A percentile compares a stretch with the other conserved stretches of the same genome.
These are phyloP conservation scores for Atta texana DNA, from an alignment of 1,140 invertebrate species.

Conservation along the genomic window DNA sequence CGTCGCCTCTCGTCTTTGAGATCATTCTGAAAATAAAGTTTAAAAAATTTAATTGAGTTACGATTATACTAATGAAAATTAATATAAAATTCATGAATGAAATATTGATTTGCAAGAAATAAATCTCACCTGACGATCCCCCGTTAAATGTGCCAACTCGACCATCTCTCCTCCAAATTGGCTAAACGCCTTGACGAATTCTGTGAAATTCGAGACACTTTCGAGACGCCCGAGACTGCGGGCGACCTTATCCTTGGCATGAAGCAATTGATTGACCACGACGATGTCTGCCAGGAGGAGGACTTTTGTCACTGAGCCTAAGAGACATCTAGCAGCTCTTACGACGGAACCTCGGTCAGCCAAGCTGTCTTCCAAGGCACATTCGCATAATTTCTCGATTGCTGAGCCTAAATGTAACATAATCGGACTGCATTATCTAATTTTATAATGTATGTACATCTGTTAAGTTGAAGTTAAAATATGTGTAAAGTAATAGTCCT, in stretches of 20 bases:
- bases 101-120: neutral
- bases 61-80: neutral
- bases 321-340: conserved; percentile 95
- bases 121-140: conserved; percentile 85
- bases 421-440: neutral
- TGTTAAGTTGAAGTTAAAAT: neutral
- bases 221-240: conserved; percentile 95
- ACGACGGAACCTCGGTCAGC: conserved; percentile 93
- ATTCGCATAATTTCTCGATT: conserved; percentile 95
- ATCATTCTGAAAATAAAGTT: conserved; percentile 89
- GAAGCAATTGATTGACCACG: conserved; percentile 97
- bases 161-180: conserved; percentile 99
- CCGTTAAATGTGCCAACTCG: conserved; percentile 97
- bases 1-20: conserved; percentile 97
- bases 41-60: neutral
- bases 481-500: neutral
- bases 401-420: conserved; percentile 89
- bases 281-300: conserved; percentile 99
- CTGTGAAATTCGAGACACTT: conserved; percentile 98
- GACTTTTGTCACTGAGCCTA: conserved; percentile 98
- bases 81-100: neutral
- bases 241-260: conserved; percentile 98
- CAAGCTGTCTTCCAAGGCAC: conserved; percentile 89
- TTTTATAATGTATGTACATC: neutral
- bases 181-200: conserved; percentile 99